phyloP scores from a whole-genome alignment of 2,888 invertebrate species.

The Monoplex corrugatus region DNA sequence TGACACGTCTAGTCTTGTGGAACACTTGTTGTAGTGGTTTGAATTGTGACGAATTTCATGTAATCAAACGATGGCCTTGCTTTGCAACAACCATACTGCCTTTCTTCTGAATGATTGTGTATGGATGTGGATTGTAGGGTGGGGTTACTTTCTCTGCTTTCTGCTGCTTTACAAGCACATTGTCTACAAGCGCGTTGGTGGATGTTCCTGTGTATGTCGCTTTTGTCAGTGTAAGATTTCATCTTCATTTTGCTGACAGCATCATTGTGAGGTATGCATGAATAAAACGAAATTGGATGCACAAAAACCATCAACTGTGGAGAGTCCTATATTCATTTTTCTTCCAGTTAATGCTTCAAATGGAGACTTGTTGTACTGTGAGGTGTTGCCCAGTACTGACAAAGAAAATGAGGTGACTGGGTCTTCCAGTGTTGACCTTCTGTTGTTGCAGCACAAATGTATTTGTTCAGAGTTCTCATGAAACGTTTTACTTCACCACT shows the following conservation, averaged over 20 bases:
- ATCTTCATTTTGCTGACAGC: not conserved
- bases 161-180: not conserved
- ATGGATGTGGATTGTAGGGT: not conserved
- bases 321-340: not conserved
- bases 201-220: not conserved
- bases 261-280: not conserved
- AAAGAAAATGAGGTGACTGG: not conserved
- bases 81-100: not conserved
- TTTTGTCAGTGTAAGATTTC: not conserved
- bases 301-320: no score
- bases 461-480: conserved; percentile 12
- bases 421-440: not conserved
- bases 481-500: not conserved
- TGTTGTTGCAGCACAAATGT: not conserved
- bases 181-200: not conserved
- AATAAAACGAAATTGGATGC: no score
- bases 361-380: not conserved
- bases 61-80: not conserved
- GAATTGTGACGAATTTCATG: not conserved
- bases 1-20: no score
- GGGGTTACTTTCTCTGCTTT: not conserved
- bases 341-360: not conserved
- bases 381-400: not conserved
- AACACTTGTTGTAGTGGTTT: no score
- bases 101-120: not conserved